phyloP scores from a whole-genome alignment of 2,888 invertebrate species.

The Cantharis lateralis region DNA sequence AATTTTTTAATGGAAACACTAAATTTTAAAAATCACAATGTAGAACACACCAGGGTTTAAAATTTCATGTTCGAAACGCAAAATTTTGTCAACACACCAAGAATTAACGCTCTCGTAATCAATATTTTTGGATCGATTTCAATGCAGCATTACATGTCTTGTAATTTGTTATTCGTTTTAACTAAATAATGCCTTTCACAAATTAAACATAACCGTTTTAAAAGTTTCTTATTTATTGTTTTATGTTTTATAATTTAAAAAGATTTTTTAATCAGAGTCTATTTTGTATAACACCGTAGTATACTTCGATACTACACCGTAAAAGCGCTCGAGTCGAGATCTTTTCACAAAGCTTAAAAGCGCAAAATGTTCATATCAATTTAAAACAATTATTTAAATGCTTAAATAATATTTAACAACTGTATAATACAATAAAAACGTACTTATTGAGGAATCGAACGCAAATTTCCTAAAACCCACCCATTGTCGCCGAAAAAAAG shows the following conservation, averaged over 20 bases:
- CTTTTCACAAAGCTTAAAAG: constrained; percentile 42
- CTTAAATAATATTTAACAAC: neutral
- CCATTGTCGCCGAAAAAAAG: neutral
- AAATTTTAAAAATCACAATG: constrained; percentile 47
- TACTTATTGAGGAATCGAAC: neutral
- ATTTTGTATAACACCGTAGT: constrained; percentile 45
- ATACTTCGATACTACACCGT: constrained; percentile 45
- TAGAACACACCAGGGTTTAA: constrained; percentile 51
- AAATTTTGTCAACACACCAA: constrained; percentile 28
- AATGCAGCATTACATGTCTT: constrained; percentile 17
- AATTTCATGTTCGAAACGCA: constrained; percentile 22
- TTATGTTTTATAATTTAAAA: constrained; percentile 22
- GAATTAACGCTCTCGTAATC: constrained; percentile 41
- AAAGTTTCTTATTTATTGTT: constrained; percentile 22
- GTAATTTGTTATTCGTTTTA: neutral
- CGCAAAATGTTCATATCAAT: neutral
- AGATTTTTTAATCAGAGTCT: constrained; percentile 43
- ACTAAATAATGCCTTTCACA: neutral
- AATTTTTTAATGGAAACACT: constrained; percentile 36
- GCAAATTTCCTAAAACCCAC: neutral
- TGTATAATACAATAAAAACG: neutral
- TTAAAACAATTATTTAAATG: neutral
- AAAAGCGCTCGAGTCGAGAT: constrained; percentile 41
- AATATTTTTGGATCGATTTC: constrained; percentile 51
- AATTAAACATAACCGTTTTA: constrained; percentile 14